Base-by-base conservation (phyloP, 2,113 vertebrate genomes). In the Hydrochoerus hydrochaeris region DNA sequence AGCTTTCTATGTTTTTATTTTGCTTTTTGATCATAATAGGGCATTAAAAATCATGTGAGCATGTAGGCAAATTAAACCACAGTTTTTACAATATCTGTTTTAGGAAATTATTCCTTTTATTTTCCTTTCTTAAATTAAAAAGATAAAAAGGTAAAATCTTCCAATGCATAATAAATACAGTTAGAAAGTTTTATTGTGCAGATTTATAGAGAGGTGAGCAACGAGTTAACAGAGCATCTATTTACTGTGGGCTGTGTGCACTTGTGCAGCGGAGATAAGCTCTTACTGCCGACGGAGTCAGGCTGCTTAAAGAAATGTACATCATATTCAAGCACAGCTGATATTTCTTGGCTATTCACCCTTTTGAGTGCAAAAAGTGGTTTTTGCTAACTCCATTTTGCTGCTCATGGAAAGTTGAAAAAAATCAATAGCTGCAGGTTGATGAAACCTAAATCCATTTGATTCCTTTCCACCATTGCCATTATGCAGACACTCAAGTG, bases 401-500 rank as follows among this genome's bases (percentile, higher is more conserved):
- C 91, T 97, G 82, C 92, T 95, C 65, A 9, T 1, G 28, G 86
- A 83, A 35, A 94, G 71, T 49, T 95, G 93, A 97, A 90, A 94
- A 96, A 94, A 92, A 96, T 97, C 91, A 90, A 81, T 96, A 96
- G 57, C 62, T 94, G 86, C 11, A 77, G 88, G 88, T 95, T 98
- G 96, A 95, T 97, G 96, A 95, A 97, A 95, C 73, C 71, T 90
- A 92, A 88, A 95, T 41, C 88, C 95, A 88, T 97, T 95, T 95
- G 92, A 97, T 96, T 97, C 86, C 91, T 95, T 93, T 93, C 95
- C 87, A 82, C 81, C 58, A 82, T 1, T 81, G 91, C 94, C 93
- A 77, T 95, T 96, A 95, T 94, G 95, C 96, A 97, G 97, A 97
- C 97, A 97, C 97, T 93, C 95, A 97, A 97, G 97, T 95, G 93